Conservation (phyloP, 2,797 vertebrate species). For the Melanotaenia pygmaea region DNA sequence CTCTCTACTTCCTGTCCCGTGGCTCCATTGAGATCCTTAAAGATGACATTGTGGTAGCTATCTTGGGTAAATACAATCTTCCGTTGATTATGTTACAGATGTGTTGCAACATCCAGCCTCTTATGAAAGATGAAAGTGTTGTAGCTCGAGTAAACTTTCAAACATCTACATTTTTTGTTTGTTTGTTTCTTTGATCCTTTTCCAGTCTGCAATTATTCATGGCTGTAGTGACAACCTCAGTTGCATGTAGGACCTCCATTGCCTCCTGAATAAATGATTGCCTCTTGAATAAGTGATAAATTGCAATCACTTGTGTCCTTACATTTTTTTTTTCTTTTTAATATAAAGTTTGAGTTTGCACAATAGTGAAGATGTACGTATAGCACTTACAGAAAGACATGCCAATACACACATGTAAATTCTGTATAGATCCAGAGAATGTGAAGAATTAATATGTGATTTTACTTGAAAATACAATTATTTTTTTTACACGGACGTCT, state of each 20-base stretch:
- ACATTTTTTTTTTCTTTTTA: slow-evolving; percentile 10
- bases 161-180: background rate
- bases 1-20: slow-evolving; percentile 95
- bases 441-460: background rate
- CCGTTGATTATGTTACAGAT: background rate
- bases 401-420: background rate
- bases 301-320: background rate
- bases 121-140: slow-evolving; percentile 2
- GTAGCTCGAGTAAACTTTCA: background rate
- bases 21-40: slow-evolving; percentile 99
- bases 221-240: slow-evolving; percentile 1
- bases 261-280: slow-evolving; percentile 27
- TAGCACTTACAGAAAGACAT: background rate
- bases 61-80: slow-evolving; percentile 87
- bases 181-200: slow-evolving; percentile 30
- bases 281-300: too few relatives aligned
- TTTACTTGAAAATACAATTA: too few relatives aligned
- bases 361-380: background rate
- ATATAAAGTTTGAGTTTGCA: slow-evolving; percentile 35
- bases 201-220: slow-evolving; percentile 15
- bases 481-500: too few relatives aligned
- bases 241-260: slow-evolving; percentile 23
- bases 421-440: background rate
- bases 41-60: slow-evolving; percentile 97
- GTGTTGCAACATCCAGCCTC: background rate